Conservation (phyloP, 2,113 vertebrate species). For the Cyprinodon brontotheroides region DNA sequence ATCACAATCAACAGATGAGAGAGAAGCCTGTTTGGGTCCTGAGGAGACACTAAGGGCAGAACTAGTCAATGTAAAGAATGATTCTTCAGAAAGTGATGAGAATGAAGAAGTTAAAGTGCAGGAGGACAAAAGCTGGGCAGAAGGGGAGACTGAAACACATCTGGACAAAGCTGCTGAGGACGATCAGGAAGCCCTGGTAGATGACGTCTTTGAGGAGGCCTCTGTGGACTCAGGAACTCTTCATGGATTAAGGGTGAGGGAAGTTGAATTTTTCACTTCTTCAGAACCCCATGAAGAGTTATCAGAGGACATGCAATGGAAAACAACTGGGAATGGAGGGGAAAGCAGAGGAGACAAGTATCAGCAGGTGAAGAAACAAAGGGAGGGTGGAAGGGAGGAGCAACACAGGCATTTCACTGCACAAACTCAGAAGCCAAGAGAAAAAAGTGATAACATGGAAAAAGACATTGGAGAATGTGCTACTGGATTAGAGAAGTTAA, state of each 20-base stretch:
- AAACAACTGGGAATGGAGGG: conserved; percentile 4
- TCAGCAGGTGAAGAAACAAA: conserved; percentile 52
- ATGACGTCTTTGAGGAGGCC: conserved; percentile 66
- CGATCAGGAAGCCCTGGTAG: conserved; percentile 24
- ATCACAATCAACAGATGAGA: neutral
- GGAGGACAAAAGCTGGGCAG: conserved; percentile 22
- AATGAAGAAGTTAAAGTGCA: conserved; percentile 66
- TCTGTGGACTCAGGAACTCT: conserved; percentile 11
- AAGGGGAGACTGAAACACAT: conserved; percentile 11
- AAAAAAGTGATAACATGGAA: conserved; percentile 1
- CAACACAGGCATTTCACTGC: conserved; percentile 13
- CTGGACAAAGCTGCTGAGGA: conserved; percentile 9
- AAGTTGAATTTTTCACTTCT: neutral
- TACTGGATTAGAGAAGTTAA: conserved; percentile 22
- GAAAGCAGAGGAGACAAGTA: conserved; percentile 49
- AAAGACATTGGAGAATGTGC: conserved; percentile 8
- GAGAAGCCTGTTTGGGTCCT: conserved; percentile 33
- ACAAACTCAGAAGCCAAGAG: conserved; percentile 21
- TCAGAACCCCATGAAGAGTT: conserved; percentile 35
- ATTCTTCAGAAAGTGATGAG: conserved; percentile 84
- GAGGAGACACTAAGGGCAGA: conserved; percentile 74
- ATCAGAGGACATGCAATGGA: neutral
- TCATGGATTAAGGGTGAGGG: neutral
- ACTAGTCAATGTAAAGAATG: conserved; percentile 78
- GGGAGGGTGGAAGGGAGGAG: conserved; percentile 56